A percentile compares a stretch with the other conserved stretches of the same genome.
These are phyloP conservation scores for Eupithecia inturbata DNA, from an alignment of 2,888 invertebrate species.

Conservation along the genomic window DNA sequence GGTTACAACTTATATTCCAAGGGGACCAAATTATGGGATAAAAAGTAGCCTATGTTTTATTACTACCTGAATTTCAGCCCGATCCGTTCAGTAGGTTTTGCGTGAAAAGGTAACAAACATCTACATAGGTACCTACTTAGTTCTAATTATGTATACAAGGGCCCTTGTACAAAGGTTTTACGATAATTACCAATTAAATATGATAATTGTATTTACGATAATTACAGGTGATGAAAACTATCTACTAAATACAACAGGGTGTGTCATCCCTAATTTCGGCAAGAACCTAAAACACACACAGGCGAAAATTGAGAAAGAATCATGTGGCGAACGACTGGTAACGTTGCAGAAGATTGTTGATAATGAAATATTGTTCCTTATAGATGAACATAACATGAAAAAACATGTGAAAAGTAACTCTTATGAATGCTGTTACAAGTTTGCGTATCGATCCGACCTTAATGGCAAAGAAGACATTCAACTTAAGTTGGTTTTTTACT, in stretches of 20 bases:
- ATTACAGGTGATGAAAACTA: conserved; percentile 48
- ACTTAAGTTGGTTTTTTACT: conserved; percentile 49
- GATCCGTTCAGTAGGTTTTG: too few relatives aligned
- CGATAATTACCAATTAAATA: conserved; percentile 1
- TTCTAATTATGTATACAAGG: not conserved
- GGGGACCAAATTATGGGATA: too few relatives aligned
- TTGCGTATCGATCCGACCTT: conserved; percentile 48
- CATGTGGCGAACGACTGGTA: conserved; percentile 58
- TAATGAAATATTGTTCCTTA: conserved; percentile 50
- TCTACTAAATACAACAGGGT: conserved; percentile 63
- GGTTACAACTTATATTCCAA: too few relatives aligned
- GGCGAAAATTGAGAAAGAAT: conserved; percentile 33
- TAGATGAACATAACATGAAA: conserved; percentile 50
- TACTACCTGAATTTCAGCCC: too few relatives aligned
- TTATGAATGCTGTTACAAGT: conserved; percentile 60
- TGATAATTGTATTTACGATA: too few relatives aligned
- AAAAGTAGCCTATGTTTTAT: too few relatives aligned
- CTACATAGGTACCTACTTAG: not conserved
- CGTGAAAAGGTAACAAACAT: too few relatives aligned
- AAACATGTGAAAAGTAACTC: conserved; percentile 41
- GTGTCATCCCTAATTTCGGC: conserved; percentile 63
- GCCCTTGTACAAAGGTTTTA: not conserved
- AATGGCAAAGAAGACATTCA: conserved; percentile 48
- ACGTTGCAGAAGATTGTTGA: conserved; percentile 50
- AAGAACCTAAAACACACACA: conserved; percentile 52